These are phyloP conservation scores for Pipistrellus nathusii DNA, from an alignment of 2,797 vertebrate genomes.

Conservation along the genomic window DNA sequence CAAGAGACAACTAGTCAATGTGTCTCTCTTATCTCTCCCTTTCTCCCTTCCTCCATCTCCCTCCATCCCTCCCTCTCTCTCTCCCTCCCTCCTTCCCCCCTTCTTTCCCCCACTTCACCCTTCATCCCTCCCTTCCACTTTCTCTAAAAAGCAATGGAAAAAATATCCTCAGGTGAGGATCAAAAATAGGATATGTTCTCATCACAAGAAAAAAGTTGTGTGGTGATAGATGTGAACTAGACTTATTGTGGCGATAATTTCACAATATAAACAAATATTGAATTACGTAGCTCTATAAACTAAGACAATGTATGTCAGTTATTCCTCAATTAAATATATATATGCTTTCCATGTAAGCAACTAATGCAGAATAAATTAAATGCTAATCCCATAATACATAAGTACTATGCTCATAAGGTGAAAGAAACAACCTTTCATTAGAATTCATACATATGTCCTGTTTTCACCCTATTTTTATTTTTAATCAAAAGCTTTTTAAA, in stretches of 20 bases:
- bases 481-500: neutral
- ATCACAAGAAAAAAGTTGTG: neutral
- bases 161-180: neutral
- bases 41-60: too few relatives aligned
- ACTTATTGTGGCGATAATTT: neutral
- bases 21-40: neutral
- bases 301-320: neutral
- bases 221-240: neutral
- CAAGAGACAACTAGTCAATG: neutral
- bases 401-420: neutral
- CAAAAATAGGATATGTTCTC: neutral
- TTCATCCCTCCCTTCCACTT: neutral
- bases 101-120: too few relatives aligned
- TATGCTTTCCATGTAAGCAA: neutral
- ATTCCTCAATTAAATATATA: neutral
- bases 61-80: neutral
- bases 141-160: neutral
- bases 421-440: neutral
- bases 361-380: slow-evolving; percentile 32
- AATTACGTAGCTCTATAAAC: neutral
- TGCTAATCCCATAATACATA: neutral
- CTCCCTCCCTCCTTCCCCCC: too few relatives aligned
- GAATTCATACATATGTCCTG: neutral
- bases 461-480: slow-evolving; percentile 55
- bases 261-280: neutral